Base-by-base conservation (phyloP, 2,888 invertebrate genomes). In the Synanthedon formicaeformis region DNA sequence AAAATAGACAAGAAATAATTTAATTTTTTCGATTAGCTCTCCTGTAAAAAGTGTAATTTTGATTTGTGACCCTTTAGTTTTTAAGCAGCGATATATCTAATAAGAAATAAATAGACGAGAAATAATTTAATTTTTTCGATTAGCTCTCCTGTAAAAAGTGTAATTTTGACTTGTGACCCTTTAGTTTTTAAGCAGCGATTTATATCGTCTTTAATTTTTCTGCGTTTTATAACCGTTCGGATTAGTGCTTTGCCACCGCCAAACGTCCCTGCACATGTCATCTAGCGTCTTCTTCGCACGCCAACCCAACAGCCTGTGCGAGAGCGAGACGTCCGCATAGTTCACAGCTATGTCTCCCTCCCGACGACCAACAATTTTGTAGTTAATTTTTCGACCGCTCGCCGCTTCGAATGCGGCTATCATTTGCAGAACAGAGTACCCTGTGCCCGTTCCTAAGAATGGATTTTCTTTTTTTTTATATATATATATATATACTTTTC, bases 211-310 rank as follows among this genome's bases (percentile, higher is more conserved):
- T 16, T 16, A 16, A 16, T 16, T 6, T 34, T 34, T 34, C 12
- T 50, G n/a, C 59, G 62, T 64, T 51, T 67, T 71, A 50, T 83
- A 95, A 0, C 96, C 96, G 56, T 92, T 89, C 1, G 96, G 96
- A 82, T 97, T 94, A 52, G 85, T 83, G 52, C 91, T 90, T 77
- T 97, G 96, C 96, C 96, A 97, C 52, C 90, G 90, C 96, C 96
- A 97, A 0, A 94, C 90, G 71, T 96, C 96, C 10, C 73, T 78
- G 73, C 97, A 97, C 96, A 97, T 97, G 60, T 94, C 94, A 11
- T 90, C 82, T 4, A 97, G 82, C 55, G 90, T 90, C 69, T 90
- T 90, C n/a, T 88, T 89, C 14, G 96, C 94, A 27, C 89, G 89
- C 97, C 98, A 98, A n/a, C 90, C 90, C 1, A 98, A 84, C 65